Percentiles rank a stretch among this genome's conserved stretches.
Evolutionary conservation across 2,797 vertebrate species (phyloP).

Genomic region (Moxostoma hubbsi): DNA sequence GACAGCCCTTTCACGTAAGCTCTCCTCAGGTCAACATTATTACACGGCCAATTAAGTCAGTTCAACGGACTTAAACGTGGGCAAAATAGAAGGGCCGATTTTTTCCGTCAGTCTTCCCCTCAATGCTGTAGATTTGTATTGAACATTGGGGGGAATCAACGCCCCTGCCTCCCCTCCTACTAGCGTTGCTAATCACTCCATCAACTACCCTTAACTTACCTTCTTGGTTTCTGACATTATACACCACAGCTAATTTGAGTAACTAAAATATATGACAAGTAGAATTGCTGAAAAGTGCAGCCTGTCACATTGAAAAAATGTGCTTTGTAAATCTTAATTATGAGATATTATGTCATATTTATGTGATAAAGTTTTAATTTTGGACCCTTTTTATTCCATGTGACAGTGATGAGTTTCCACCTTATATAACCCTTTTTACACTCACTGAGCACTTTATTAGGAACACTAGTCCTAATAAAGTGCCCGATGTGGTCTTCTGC

Average conservation of each 20-base stretch:
- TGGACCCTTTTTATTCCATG: too few species aligned
- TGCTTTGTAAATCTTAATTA: too few species aligned
- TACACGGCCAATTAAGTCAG: constrained; percentile 86
- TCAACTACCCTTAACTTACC: not conserved
- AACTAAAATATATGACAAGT: not conserved
- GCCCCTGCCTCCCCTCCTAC: not conserved
- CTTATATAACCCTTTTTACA: too few species aligned
- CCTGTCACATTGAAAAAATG: too few species aligned
- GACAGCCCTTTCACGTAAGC: constrained; percentile 51
- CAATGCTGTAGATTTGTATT: too few species aligned
- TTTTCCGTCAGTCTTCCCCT: constrained; percentile 24
- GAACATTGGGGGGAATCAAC: too few species aligned
- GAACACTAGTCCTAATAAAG: too few species aligned
- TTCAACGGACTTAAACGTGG: constrained; percentile 70
- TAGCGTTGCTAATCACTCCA: constrained; percentile 13
- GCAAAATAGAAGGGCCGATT: constrained; percentile 53
- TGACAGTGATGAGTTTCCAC: too few species aligned
- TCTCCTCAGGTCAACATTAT: constrained; percentile 82
- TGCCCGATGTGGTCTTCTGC: too few species aligned
- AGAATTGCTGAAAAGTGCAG: not conserved
- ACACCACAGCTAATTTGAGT: not conserved
- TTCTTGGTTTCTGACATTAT: not conserved
- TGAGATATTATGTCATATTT: too few species aligned
- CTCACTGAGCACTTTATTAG: too few species aligned
- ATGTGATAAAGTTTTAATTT: too few species aligned